A percentile compares a stretch with the other conserved stretches of the same genome.
Evolutionary conservation across 2,888 invertebrate genomes (phyloP).

Genomic region (Tyria jacobaeae): DNA sequence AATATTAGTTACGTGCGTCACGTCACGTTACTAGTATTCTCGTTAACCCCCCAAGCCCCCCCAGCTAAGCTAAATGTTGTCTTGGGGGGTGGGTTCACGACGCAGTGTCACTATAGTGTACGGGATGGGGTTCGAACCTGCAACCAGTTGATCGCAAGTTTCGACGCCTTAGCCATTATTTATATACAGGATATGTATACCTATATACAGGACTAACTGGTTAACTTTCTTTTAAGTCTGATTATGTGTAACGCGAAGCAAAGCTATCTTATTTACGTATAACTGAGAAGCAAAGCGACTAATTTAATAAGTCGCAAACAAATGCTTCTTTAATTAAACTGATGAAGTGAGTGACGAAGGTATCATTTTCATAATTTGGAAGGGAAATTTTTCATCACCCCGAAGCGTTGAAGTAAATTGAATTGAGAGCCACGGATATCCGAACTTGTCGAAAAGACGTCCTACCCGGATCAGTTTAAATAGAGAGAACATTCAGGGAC

Average conservation of each 20-base stretch:
- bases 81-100: too few species aligned
- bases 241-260: conserved; percentile 55
- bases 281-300: conserved; percentile 45
- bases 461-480: conserved; percentile 45
- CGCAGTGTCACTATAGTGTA: too few species aligned
- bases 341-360: conserved; percentile 75
- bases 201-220: not conserved
- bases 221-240: conserved; percentile 38
- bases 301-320: conserved; percentile 65
- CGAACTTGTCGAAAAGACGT: conserved; percentile 49
- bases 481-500: conserved; percentile 38
- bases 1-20: too few species aligned
- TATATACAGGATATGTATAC: conserved; percentile 4
- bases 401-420: conserved; percentile 74
- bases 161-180: too few species aligned
- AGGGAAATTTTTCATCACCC: conserved; percentile 80
- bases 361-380: conserved; percentile 78
- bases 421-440: conserved; percentile 70
- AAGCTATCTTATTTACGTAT: conserved; percentile 5
- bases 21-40: too few species aligned
- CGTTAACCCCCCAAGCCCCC: too few species aligned
- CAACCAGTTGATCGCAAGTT: too few species aligned
- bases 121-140: too few species aligned
- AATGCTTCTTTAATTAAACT: conserved; percentile 74
- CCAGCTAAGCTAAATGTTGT: too few species aligned